A percentile compares a stretch with the other conserved stretches of the same genome.
These are phyloP conservation scores for Rhea pennata DNA, from an alignment of 2,113 vertebrate genomes.

Conservation along the genomic window DNA sequence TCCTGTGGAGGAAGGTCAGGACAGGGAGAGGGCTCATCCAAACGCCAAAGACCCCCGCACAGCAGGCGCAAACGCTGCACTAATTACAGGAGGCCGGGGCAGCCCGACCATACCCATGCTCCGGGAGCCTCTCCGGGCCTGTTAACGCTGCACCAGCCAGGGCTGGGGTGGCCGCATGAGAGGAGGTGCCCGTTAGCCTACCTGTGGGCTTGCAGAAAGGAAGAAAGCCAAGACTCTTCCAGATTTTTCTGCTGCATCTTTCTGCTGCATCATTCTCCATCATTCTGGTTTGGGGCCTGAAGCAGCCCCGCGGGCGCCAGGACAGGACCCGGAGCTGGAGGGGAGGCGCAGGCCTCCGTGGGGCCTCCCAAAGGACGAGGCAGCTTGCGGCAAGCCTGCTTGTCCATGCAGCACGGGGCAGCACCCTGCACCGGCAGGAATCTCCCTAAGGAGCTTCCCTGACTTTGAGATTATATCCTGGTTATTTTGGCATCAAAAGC, in stretches of 20 bases:
- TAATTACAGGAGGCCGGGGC: neutral
- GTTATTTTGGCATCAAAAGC: neutral
- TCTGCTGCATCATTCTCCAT: neutral
- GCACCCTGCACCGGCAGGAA: neutral
- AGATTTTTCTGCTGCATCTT: neutral
- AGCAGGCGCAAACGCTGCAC: neutral
- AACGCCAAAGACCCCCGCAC: conserved; percentile 11
- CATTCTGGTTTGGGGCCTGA: neutral
- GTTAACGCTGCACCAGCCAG: neutral
- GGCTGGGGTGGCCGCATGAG: neutral
- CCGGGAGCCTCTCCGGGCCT: neutral
- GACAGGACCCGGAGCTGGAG: neutral
- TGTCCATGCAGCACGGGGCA: neutral
- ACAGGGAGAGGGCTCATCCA: neutral
- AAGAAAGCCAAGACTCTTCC: neutral
- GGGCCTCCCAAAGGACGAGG: neutral
- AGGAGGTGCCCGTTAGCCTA: neutral
- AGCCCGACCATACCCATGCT: neutral
- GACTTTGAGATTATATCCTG: neutral
- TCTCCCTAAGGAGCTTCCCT: neutral
- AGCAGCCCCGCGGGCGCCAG: neutral
- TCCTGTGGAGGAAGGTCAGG: conserved; percentile 23
- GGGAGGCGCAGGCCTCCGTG: neutral
- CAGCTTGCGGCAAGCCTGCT: neutral
- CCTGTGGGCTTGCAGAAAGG: neutral